Base-by-base conservation (phyloP, 2,888 invertebrate genomes). In the Seira musarum region DNA sequence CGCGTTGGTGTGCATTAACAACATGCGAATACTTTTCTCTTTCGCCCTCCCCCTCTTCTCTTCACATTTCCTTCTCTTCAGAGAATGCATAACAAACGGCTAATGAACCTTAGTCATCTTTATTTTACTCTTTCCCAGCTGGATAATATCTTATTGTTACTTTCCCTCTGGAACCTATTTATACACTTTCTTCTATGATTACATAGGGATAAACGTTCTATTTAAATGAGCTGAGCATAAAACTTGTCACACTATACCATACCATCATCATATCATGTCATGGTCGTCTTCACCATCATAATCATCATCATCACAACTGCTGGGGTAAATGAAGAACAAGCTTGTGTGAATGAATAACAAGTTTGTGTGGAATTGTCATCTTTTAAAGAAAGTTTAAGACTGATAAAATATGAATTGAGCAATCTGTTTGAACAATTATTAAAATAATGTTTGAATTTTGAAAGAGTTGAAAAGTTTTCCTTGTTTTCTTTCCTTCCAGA, bases 31-130 rank as follows among this genome's bases (percentile, higher is more conserved):
- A 70, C 60, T 68, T 68, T 68, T 53, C 66, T 40, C 53, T 24
- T 22, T 21, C 46, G 15, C 30, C 30, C 65, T n/a, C 65, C 25
- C 65, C 6, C 24, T 65, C 25, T n/a, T 40, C 69, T 60, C 35
- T 8, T 13, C 2, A 49, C 46, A 8, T 5, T 61, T 63, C 40
- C 71, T 17, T 57, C 30, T 24, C 65, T n/a, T 35, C 63, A 19
- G 17, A 0, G 15, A 19, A 25, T 0, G 15, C 63, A 53, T 60
- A 53, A 57, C 74, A 67, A 74, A 67, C 60, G 65, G 60, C 74
- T 74, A 74, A 74, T 74, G 74, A 74, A 74, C 74, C 74, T 61
- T 67, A 74, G 67, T 74, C 53, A 53, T 53, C 53, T 53, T 17
- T 17, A 53, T 53, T 53, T 53, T 53, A 53, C 53, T 53, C 17